Evolutionary conservation across 2,797 vertebrate genomes (phyloP).

Genomic region (Chrysolophus pictus): DNA sequence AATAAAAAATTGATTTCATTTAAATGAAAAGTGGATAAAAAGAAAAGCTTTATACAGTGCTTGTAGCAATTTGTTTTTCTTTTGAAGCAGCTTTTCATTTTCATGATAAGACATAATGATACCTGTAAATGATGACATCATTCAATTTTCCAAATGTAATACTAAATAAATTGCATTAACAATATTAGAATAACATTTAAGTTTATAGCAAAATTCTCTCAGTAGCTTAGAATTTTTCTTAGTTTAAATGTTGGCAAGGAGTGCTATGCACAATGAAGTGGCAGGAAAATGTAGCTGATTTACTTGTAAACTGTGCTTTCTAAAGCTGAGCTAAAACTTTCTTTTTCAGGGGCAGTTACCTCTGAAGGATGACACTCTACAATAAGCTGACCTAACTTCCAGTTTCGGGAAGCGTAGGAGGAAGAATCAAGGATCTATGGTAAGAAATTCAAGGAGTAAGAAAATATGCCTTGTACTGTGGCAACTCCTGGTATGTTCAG

Average conservation of each 20-base stretch:
- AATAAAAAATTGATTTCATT: background rate
- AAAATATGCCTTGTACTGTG: background rate
- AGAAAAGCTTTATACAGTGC: background rate
- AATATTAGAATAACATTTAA: background rate
- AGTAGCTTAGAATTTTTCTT: background rate
- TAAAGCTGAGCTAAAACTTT: background rate
- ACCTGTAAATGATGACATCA: background rate
- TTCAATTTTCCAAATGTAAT: background rate
- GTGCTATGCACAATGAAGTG: background rate
- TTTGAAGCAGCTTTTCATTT: background rate
- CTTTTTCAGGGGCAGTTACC: background rate
- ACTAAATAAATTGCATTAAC: background rate
- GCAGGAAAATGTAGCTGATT: background rate
- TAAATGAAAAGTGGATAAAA: background rate
- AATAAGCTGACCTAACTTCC: background rate
- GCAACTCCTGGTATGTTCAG: background rate
- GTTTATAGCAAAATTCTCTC: background rate
- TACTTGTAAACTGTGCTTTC: background rate
- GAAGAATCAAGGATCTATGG: fast-evolving
- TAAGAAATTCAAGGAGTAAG: background rate
- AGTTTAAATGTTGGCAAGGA: background rate
- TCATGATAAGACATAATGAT: background rate
- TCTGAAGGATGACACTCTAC: background rate
- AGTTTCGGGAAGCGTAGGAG: background rate
- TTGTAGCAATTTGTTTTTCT: background rate